Base-by-base conservation (phyloP, 2,113 vertebrate species). In the Arvicanthis niloticus region DNA sequence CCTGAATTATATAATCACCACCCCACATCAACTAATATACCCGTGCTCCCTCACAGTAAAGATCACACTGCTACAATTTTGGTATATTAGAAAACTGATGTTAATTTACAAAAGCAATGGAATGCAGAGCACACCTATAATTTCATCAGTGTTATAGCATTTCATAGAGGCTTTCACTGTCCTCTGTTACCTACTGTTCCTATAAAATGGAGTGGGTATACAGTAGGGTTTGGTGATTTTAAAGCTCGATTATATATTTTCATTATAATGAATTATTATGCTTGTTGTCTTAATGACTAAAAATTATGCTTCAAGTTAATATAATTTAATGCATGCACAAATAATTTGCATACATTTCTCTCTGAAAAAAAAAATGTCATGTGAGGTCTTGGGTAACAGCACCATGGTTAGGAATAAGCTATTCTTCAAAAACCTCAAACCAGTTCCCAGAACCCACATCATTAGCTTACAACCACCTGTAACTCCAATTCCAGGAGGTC, bases 251-350 rank as follows among this genome's bases (percentile, higher is more conserved):
- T 78, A 51, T 75, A 29, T 19, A 26, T 29, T n/a, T 72, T 73
- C 34, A n/a, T 95, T 22, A 76, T 11, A 76, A 0, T 21, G 90
- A 92, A 34, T 80, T 29, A 81, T 77, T 58, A 42, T 81, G 58
- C 11, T 60, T 42, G 73, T 45, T 29, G 81, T 76, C 56, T 80
- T 93, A 91, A 82, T 89, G 56, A 87, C 22, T 29, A 1, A 7
- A 94, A 89, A 77, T 87, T 22, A 89, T 40, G 76, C 11, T 51
- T 68, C 86, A 76, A 75, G 34, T 62, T 90, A 48, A 85, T 76
- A 68, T 65, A 26, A 62, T 91, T 60, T 88, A 91, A 75, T 96
- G 92, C 21, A 67, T 53, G 12, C 0, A 45, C 67, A 94, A 93
- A 78, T 3, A 56, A 86, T 84, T 91, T 89, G 7, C 68, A 53